Percentiles rank a stretch among this genome's conserved stretches.
phyloP scores from a whole-genome alignment of 2,888 invertebrate species.

The Acheta domesticus region DNA sequence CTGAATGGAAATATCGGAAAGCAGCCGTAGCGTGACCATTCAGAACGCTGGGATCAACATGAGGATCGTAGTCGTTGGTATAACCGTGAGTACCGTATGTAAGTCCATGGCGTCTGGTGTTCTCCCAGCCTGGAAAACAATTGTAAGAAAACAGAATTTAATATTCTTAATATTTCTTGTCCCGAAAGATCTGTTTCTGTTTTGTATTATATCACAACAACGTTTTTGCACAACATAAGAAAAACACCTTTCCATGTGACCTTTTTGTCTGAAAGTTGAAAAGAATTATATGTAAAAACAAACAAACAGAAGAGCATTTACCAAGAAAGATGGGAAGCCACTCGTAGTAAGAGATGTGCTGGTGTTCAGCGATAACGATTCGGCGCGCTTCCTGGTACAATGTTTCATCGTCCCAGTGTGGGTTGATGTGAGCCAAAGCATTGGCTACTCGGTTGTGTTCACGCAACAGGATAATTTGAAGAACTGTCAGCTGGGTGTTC shows the following conservation, averaged over 20 bases:
- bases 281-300: too few relatives aligned
- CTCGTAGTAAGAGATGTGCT: constrained; percentile 76
- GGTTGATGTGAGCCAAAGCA: constrained; percentile 62
- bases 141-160: neutral
- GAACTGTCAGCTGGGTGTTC: constrained; percentile 67
- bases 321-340: constrained; percentile 75
- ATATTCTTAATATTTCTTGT: too few relatives aligned
- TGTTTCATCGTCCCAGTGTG: constrained; percentile 68
- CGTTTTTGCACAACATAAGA: too few relatives aligned
- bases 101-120: constrained; percentile 60
- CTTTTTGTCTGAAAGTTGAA: too few relatives aligned
- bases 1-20: constrained; percentile 69
- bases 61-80: constrained; percentile 64
- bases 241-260: too few relatives aligned
- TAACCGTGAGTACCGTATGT: constrained; percentile 59
- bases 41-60: constrained; percentile 61
- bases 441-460: constrained; percentile 77
- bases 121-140: constrained; percentile 52
- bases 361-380: constrained; percentile 71
- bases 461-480: constrained; percentile 71
- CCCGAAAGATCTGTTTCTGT: too few relatives aligned
- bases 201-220: too few relatives aligned
- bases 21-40: constrained; percentile 71
- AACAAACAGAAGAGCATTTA: constrained; percentile 42
- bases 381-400: constrained; percentile 70